Evolutionary conservation across 2,797 vertebrate species (phyloP), one percentile per base, ranked within the genome.

Genomic region (Emydoidea blandingii): DNA sequence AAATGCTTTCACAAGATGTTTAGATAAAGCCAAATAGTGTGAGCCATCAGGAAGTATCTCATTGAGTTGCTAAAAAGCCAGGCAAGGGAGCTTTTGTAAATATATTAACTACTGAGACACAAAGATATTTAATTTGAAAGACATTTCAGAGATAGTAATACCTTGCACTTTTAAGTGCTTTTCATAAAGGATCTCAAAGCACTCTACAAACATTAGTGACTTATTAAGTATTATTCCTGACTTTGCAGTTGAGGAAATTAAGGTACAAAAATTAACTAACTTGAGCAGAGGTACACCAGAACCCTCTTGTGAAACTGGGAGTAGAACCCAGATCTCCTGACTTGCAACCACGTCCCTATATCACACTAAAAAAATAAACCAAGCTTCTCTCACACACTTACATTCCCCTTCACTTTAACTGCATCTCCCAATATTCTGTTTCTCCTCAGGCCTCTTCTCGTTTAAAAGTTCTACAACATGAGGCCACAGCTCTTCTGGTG

Each of bases 61-160:
- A 34, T 79, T 41, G 82, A 97, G 95, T 57, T 93, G 94, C 93
- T 97, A 86, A 97, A 95, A 97, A 85, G 87, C 94, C 91, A 95
- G 89, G 92, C 89, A 87, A 93, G 94, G 92, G 83, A 97, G 81
- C 79, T 15, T 18, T 34, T 0, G 0, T 62, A 78, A 78, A 31
- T n/a, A 90, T 83, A 12, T 31, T 90, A 92, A 74, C 0, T 84
- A 5, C 72, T 68, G 34, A 94, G 94, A 92, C 74, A 92, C n/a
- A 16, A 87, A 87, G 18, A 31, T 47, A 37, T 25, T 94, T 88
- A 59, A 82, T 92, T 76, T 76, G 87, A 94, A 94, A 93, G 83
- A 81, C 23, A n/a, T 27, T 81, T 85, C 92, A 88, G 94, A 80
- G 81, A 88, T 74, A 97, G 85, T 34, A 41, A 83, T 79, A 89